phyloP scores from a whole-genome alignment of 1,140 invertebrate genomes.

The Dinoponera quadriceps region DNA sequence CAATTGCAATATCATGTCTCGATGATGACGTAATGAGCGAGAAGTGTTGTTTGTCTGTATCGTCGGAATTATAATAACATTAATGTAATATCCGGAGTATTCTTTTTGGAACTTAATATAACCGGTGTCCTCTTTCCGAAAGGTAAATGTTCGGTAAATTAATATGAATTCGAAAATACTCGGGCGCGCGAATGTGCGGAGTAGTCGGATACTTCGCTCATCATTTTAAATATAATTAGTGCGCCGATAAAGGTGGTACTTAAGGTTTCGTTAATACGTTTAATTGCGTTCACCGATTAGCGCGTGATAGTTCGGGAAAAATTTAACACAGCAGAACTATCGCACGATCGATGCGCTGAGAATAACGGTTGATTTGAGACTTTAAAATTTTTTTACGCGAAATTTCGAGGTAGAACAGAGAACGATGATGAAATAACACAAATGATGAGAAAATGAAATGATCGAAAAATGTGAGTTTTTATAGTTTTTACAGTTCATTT shows the following conservation, averaged over 20 bases:
- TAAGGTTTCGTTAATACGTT: conserved; percentile 19
- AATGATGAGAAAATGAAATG: too few species aligned
- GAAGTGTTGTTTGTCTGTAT: too few species aligned
- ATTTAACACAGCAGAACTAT: too few species aligned
- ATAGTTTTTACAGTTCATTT: too few species aligned
- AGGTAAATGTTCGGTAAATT: conserved; percentile 33
- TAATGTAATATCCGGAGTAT: conserved; percentile 9
- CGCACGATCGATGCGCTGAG: background rate
- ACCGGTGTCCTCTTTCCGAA: background rate
- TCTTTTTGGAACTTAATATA: background rate
- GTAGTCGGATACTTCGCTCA: background rate
- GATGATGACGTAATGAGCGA: too few species aligned
- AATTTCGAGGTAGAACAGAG: background rate
- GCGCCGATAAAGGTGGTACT: background rate
- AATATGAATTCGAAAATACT: background rate
- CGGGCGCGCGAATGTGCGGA: background rate
- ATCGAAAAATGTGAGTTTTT: too few species aligned
- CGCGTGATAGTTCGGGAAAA: background rate
- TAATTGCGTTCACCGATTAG: background rate
- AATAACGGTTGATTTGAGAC: background rate
- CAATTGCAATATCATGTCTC: too few species aligned
- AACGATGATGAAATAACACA: too few species aligned
- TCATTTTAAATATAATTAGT: conserved; percentile 10
- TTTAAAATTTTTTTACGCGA: background rate
- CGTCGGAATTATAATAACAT: background rate